Conservation (phyloP, 2,113 vertebrate species). For the Burhinus oedicnemus region DNA sequence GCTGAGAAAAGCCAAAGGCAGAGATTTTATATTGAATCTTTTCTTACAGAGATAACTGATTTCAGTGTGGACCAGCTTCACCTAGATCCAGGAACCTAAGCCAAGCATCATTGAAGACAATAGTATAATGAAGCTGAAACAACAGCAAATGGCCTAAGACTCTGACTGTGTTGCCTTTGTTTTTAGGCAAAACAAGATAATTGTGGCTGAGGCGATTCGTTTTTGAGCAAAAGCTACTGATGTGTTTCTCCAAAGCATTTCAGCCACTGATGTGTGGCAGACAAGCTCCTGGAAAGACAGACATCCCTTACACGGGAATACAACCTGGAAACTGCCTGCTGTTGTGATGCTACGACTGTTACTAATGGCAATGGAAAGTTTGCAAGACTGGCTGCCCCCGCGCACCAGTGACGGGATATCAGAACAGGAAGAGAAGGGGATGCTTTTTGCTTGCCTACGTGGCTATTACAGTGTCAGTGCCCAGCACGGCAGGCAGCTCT, state of each 20-base stretch:
- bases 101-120: background rate
- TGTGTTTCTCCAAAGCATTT: background rate
- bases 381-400: background rate
- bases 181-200: background rate
- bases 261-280: background rate
- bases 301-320: background rate
- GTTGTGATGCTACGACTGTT: background rate
- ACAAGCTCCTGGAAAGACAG: background rate
- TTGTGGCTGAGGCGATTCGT: background rate
- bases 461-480: background rate
- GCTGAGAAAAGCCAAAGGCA: constrained; percentile 70
- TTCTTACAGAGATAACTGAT: constrained; percentile 48
- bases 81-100: constrained; percentile 47
- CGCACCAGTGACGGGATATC: accelerated
- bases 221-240: background rate
- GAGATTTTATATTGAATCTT: constrained; percentile 55
- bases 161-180: background rate
- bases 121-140: background rate
- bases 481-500: background rate
- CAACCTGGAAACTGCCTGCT: background rate
- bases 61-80: background rate
- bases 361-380: background rate
- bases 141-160: background rate
- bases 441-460: background rate
- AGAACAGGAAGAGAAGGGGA: background rate